phyloP scores from a whole-genome alignment of 1,140 invertebrate species.

The Linepithema humile region DNA sequence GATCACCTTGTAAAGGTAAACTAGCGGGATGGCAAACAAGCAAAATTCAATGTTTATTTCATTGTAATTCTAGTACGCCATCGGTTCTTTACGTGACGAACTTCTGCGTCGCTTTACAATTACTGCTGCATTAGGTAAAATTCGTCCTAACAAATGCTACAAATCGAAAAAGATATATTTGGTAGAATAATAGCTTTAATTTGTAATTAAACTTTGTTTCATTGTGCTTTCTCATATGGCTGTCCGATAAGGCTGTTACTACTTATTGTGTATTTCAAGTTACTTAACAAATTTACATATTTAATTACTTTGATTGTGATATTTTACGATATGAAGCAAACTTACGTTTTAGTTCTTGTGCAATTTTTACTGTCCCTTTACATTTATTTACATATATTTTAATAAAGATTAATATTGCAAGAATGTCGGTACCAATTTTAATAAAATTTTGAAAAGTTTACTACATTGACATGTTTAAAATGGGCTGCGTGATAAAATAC shows the following conservation, averaged over 20 bases:
- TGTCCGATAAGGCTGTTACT: background rate
- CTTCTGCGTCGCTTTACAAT: background rate
- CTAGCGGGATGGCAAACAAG: background rate
- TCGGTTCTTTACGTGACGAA: background rate
- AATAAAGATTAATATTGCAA: slow-evolving; percentile 8
- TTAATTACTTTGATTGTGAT: background rate
- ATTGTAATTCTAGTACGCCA: slow-evolving; percentile 8
- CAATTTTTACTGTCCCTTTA: background rate
- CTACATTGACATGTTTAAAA: background rate
- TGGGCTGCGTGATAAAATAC: background rate
- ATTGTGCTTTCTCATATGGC: background rate
- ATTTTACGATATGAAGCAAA: background rate
- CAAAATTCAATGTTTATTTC: background rate
- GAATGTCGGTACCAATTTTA: background rate
- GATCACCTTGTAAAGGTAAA: background rate
- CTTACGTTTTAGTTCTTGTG: background rate
- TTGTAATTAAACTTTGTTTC: background rate
- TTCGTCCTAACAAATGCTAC: background rate
- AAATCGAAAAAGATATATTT: background rate
- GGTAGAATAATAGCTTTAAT: background rate
- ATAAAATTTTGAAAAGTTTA: background rate
- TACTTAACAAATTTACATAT: background rate
- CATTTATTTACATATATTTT: background rate
- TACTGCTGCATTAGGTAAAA: slow-evolving; percentile 1
- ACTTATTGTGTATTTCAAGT: background rate